Evolutionary conservation across 92 coral and sea anemone species (phyloP), one percentile per base, ranked within the genome.

Genomic region (Pocillopora grandis): DNA sequence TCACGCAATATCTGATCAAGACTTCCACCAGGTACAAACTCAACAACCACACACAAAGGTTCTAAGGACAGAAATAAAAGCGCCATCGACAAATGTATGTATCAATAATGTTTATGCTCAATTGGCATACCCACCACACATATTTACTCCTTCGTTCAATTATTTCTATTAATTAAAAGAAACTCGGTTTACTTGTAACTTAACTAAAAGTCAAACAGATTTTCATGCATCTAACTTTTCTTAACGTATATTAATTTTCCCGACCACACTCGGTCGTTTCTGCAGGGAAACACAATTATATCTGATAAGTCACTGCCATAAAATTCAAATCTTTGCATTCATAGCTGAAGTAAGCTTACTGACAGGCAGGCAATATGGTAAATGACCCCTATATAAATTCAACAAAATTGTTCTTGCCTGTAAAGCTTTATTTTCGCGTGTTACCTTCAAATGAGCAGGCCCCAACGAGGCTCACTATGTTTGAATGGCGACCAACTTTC

Each of bases 401-500:
- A 42, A 42, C 52, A 64, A 64, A 64, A 10, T 23, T 7, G 69
- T 23, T 15, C 17, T 14, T 14, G 18, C 20, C 20, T 2, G 0
- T 15, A 62, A 62, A 62, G 20, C 66, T 14, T 14, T 14, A 62
- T 14, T 15, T 10, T 8, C 21, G 5, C 20, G 17, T 23, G 2
- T 0, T 69, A 69, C 74, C 74, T 69, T 69, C 74, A 33, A 69
- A 69, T 2, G 74, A 69, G 55, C 74, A 69, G 4, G 56, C 55
- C 37, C 74, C 74, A 69, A 37, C 20, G 15, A 69, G 17, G 20
- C 74, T 87, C 10, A 93, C 93, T 23, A 95, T 84, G 71, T 95
- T 92, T 1, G 92, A 89, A 77, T 95, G 97, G 19, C 55, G 74
- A 19, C 74, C 74, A 52, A 69, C 74, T 4, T 69, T 69, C 10